Evolutionary conservation across 2,888 invertebrate species (phyloP).

Genomic region (Agonopterix subpropinquella): DNA sequence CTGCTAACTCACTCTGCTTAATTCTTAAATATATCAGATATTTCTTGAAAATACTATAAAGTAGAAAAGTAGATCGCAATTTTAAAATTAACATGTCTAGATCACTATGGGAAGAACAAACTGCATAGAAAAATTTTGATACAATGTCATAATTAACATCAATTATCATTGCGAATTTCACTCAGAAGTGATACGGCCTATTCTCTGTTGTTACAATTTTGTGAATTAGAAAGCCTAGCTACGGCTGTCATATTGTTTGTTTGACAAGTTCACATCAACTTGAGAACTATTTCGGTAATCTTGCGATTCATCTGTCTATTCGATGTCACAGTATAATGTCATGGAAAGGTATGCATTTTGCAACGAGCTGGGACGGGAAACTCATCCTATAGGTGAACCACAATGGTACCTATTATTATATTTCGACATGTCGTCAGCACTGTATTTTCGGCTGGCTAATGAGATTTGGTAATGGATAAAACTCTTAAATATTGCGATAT

Average conservation of each 20-base stretch:
- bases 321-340: constrained; percentile 36
- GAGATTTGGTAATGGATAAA: not conserved
- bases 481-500: not conserved
- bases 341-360: constrained; percentile 1
- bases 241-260: constrained; percentile 43
- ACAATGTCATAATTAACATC: too few species aligned
- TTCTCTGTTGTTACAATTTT: constrained; percentile 10
- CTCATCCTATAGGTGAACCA: constrained; percentile 2
- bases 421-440: constrained; percentile 1
- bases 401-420: constrained; percentile 5
- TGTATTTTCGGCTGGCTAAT: not conserved
- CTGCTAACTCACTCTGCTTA: too few species aligned
- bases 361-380: constrained; percentile 4
- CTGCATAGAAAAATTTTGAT: too few species aligned
- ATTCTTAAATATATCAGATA: too few species aligned
- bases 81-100: too few species aligned
- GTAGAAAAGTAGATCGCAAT: too few species aligned
- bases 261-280: constrained; percentile 36
- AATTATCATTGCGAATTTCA: not conserved
- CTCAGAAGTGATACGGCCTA: not conserved
- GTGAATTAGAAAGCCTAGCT: constrained; percentile 31
- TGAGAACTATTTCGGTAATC: constrained; percentile 36
- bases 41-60: too few species aligned
- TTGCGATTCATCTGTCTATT: constrained; percentile 44
- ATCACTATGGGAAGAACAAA: too few species aligned